Conservation (phyloP, 37 sponge, comb jelly and placozoan genomes). For the Halichondria panicea region DNA sequence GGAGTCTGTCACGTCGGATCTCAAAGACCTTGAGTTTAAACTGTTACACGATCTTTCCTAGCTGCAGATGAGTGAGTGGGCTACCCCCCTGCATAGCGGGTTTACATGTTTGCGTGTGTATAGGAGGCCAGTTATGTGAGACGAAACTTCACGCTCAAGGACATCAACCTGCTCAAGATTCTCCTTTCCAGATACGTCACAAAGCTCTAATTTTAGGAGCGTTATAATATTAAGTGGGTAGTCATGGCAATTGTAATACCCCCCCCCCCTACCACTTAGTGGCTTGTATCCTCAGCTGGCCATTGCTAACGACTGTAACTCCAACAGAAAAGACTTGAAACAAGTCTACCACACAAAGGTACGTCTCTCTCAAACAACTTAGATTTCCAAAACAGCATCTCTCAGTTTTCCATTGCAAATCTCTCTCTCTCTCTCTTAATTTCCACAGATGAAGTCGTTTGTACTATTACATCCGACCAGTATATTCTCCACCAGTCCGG, state of each 20-base stretch:
- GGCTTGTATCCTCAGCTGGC: constrained; percentile 95
- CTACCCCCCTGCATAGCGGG: background rate
- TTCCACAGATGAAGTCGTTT: constrained; percentile 67
- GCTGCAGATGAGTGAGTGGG: constrained; percentile 47
- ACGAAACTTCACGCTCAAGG: constrained; percentile 53
- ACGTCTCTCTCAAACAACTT: too few relatives aligned
- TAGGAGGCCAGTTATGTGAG: constrained; percentile 58
- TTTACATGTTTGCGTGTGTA: background rate
- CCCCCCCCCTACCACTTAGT: constrained; percentile 63
- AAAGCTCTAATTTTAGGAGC: background rate
- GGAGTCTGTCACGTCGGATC: constrained; percentile 37
- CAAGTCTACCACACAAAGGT: constrained; percentile 90
- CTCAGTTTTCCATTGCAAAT: too few relatives aligned
- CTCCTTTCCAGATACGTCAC: constrained; percentile 59
- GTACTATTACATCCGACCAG: constrained; percentile 85
- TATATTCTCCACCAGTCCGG: constrained; percentile 78
- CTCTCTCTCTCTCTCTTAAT: constrained; percentile 3
- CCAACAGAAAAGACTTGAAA: constrained; percentile 77
- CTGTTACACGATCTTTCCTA: constrained; percentile 72
- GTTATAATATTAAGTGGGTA: background rate
- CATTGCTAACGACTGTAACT: constrained; percentile 81
- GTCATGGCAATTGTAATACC: background rate
- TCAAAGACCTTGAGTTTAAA: constrained; percentile 85
- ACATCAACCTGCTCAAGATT: constrained; percentile 72
- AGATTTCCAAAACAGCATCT: too few relatives aligned